These are phyloP conservation scores for Suricata suricatta DNA, from an alignment of 2,113 vertebrate genomes.

Conservation along the genomic window DNA sequence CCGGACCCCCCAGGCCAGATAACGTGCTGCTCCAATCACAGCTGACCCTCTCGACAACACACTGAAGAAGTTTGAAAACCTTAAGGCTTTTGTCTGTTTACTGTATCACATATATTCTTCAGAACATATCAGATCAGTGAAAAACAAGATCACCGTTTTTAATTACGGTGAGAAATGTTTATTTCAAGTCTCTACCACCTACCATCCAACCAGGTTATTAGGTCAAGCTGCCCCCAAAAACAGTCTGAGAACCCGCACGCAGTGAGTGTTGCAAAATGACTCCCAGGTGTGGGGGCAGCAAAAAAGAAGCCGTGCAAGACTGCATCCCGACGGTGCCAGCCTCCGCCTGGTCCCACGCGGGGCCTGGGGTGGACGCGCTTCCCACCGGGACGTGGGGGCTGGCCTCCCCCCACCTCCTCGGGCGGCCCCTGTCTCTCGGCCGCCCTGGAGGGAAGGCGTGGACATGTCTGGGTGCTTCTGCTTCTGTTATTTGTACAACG, in stretches of 20 bases:
- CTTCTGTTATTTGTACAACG: neutral
- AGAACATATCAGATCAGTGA: neutral
- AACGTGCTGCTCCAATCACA: rapidly evolving
- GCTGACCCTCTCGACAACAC: rapidly evolving
- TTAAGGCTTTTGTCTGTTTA: neutral
- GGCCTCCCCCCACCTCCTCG: rapidly evolving
- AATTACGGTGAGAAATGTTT: neutral
- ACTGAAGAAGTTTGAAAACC: neutral
- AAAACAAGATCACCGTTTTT: rapidly evolving
- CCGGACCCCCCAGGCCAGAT: neutral
- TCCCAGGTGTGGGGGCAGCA: rapidly evolving
- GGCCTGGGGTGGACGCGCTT: rapidly evolving
- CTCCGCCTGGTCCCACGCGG: rapidly evolving
- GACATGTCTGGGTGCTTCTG: no score
- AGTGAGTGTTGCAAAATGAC: neutral
- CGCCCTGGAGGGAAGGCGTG: rapidly evolving
- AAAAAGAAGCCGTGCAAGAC: rapidly evolving
- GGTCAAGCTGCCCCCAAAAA: neutral
- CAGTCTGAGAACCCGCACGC: rapidly evolving
- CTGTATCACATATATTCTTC: neutral
- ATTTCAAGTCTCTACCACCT: neutral
- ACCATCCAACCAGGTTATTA: neutral
- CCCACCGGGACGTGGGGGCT: rapidly evolving
- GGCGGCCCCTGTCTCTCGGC: neutral
- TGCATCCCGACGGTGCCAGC: rapidly evolving